Evolutionary conservation across 2,113 vertebrate species (phyloP), one percentile per base, ranked within the genome.

Genomic region (Pandion haliaetus): DNA sequence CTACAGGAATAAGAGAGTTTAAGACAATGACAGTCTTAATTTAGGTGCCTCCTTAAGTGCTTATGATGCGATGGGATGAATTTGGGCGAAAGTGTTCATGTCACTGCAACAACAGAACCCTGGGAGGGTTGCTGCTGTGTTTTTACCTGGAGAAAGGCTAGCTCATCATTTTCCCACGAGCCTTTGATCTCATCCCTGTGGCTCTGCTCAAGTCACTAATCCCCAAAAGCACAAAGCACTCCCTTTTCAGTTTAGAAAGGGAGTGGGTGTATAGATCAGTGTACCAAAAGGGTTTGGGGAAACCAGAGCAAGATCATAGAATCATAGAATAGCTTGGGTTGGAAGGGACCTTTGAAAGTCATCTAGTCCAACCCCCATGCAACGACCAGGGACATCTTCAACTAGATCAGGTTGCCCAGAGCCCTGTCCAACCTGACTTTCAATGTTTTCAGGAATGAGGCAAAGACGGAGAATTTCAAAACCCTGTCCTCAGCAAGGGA

Each of bases 181-280:
- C 62, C 55, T 95, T 96, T 93, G 66, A 94, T 93, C 84, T 96
- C 81, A 80, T 25, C 62, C 73, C 55, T 21, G 62, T 85, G 54
- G 36, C 62, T 95, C 54, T 87, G 73, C 73, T 93, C 70, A 70
- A 92, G 70, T 79, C 86, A 91, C 77, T 95, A 94, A 96, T 85
- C 45, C 61, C 54, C 74, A 47, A 82, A 94, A 91, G 49, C 49
- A 87, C n/a, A 89, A 82, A 80, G 57, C 58, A 77, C 86, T 95
- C 73, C 16, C 28, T 89, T 85, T 96, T 49, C 81, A 82, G 36
- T 85, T 86, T 88, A 77, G 83, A 88, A 94, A 66, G 24, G 76
- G 70, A 82, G 89, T 90, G 74, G 82, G 74, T 0, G n/a, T 80
- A 66, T 13, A 83, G 58, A 91, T 38, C 28, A 77, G 38, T 77